A percentile compares a stretch with the other conserved stretches of the same genome.
phyloP scores from a whole-genome alignment of 2,113 vertebrate species.

The Brienomyrus longianalis region DNA sequence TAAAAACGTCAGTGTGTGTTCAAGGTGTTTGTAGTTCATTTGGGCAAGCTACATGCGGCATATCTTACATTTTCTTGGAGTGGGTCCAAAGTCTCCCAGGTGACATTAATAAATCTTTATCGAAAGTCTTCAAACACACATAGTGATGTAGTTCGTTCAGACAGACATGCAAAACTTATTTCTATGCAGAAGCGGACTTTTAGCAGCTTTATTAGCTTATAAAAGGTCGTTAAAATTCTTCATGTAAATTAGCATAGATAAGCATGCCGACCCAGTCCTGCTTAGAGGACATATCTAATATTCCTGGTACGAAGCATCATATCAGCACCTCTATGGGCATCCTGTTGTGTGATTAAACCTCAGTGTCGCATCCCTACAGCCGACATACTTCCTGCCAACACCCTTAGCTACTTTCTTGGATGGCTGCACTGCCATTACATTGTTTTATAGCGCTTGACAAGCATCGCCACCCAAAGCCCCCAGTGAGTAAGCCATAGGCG shows the following conservation, averaged over 20 bases:
- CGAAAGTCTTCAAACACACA: not conserved
- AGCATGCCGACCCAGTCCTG: not conserved
- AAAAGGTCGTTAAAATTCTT: not conserved
- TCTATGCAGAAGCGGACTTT: not conserved
- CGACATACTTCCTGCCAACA: too few relatives aligned
- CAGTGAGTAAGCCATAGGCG: too few relatives aligned
- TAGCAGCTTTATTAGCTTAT: not conserved
- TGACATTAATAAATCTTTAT: not conserved
- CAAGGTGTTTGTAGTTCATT: not conserved
- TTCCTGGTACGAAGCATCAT: too few relatives aligned
- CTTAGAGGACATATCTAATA: too few relatives aligned
- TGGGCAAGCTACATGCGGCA: not conserved
- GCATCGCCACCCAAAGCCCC: too few relatives aligned
- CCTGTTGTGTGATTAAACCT: too few relatives aligned
- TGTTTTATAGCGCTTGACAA: too few relatives aligned
- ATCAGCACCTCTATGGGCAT: too few relatives aligned
- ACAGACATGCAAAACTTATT: not conserved
- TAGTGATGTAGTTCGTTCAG: not conserved
- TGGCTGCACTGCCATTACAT: too few relatives aligned
- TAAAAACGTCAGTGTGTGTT: not conserved
- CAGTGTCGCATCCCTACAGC: too few relatives aligned
- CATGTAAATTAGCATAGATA: not conserved
- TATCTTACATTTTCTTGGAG: not conserved
- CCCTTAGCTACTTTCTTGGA: too few relatives aligned
- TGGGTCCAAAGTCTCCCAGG: not conserved